Base-by-base conservation (phyloP, 2,113 vertebrate species). In the Carassius carassius region DNA sequence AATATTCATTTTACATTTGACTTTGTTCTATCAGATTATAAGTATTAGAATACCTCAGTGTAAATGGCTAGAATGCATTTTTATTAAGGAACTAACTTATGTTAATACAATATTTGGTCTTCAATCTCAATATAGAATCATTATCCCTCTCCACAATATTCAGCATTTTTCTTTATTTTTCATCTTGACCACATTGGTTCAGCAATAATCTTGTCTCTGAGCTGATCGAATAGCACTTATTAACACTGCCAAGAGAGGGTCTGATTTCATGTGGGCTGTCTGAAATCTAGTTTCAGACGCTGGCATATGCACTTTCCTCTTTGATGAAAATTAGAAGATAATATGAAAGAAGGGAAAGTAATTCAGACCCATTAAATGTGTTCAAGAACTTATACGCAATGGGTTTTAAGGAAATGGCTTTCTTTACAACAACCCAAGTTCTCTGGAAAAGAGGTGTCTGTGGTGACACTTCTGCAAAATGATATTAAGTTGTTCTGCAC, bases 191-290 rank as follows among this genome's bases (percentile, higher is more conserved):
- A 37, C 12, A 11, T 35, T 56, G 83, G 51, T 85, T 41, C 44
- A 75, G 37, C 58, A 78, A 85, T 82, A 85, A 85, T 58, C 83
- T 23, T 56, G 32, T 69, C 80, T 70, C 17, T 58, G 47, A 17
- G 62, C 21, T 78, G 80, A 87, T 87, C 80, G 41, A 78, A 78
- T 78, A 73, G 29, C 7, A 76, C 44, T 82, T 72, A 70, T 74
- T 82, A 84, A 29, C 41, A 56, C 29, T 21, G 67, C 29, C 16
- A 60, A 78, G 78, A 25, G 10, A 32, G 44, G 54, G 49, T 77
- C 44, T 69, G 51, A 79, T 83, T 78, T 79, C 63, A 83, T 29
- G 41, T 41, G 35, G 35, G 69, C 72, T 54, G 63, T 54, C 54
- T 47, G 65, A 14, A 82, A 82, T 29, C 19, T 56, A 29, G 12